phyloP scores from a whole-genome alignment of 2,113 vertebrate species.

The Alethe diademata region DNA sequence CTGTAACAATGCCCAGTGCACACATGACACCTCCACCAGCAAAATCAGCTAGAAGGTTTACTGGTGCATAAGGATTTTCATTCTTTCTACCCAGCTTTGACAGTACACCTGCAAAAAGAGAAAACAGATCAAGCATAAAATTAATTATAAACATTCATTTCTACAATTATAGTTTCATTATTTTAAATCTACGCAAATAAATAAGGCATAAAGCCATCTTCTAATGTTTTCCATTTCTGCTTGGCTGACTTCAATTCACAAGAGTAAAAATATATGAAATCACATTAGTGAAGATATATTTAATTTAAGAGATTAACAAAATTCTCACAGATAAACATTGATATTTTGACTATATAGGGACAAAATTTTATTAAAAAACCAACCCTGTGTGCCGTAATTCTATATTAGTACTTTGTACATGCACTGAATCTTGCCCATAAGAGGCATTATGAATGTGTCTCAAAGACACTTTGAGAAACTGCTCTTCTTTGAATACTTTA shows the following conservation, averaged over 20 bases:
- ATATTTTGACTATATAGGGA: neutral
- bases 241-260: neutral
- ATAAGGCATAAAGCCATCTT: neutral
- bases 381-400: neutral
- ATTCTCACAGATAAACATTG: neutral
- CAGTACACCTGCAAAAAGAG: conserved; percentile 80
- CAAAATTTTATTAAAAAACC: neutral
- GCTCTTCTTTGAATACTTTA: neutral
- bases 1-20: conserved; percentile 84
- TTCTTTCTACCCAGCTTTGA: conserved; percentile 84
- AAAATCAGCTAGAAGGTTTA: conserved; percentile 94
- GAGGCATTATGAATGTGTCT: neutral
- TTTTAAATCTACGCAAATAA: neutral
- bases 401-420: neutral
- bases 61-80: conserved; percentile 84
- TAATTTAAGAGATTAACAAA: neutral
- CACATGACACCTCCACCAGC: conserved; percentile 89
- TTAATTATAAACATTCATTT: neutral
- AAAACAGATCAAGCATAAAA: neutral
- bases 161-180: neutral
- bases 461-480: neutral
- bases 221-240: neutral
- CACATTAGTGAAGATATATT: neutral
- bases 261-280: neutral
- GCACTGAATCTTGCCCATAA: rapidly evolving